Base-by-base conservation (phyloP, 2,888 invertebrate species). In the Drosophila nr. perissopoda region DNA sequence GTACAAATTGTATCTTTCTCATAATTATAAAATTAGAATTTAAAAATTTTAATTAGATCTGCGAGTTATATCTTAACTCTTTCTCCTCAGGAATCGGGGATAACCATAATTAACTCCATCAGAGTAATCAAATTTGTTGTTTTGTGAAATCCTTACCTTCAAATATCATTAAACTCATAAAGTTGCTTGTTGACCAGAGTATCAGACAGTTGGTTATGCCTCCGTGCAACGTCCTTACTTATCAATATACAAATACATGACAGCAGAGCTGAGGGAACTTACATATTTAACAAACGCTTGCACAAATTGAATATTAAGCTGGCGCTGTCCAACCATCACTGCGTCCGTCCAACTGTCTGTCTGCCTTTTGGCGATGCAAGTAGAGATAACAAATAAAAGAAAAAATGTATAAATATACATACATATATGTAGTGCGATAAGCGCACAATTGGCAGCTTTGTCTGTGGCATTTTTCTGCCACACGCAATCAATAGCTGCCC, bases 221-320 rank as follows among this genome's bases (percentile, higher is more conserved):
- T 10, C 18, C 16, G 10, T 5, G 27, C 27, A 10, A 4, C 38
- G 4, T 8, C 4, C 1, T 11, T 16, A 54, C 11, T 54, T 54
- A 36, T 74, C 85, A 80, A 84, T 85, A 85, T 74, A 79, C 77
- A 87, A 84, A 85, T 85, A 89, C 85, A 82, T 66, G 80, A 29
- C 34, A 52, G 49, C 42, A 46, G 29, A 31, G 29, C 27, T 2
- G 38, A 4, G 57, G 52, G 33, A 72, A 56, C 56, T 63, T 36
- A 56, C 56, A 29, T 71, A 71, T 69, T 85, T 68, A 79, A 79
- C 85, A 89, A 89, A 89, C 86, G 73, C 64, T 81, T 69, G 70
- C 85, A 85, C 85, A 86, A 86, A 86, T 86, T 86, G 88, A 89
- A 89, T 86, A 86, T 86, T 86, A 86, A 86, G 81, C 86, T 76